Conservation (phyloP, 2,888 invertebrate genomes). For the Agonopterix alstromeriana region DNA sequence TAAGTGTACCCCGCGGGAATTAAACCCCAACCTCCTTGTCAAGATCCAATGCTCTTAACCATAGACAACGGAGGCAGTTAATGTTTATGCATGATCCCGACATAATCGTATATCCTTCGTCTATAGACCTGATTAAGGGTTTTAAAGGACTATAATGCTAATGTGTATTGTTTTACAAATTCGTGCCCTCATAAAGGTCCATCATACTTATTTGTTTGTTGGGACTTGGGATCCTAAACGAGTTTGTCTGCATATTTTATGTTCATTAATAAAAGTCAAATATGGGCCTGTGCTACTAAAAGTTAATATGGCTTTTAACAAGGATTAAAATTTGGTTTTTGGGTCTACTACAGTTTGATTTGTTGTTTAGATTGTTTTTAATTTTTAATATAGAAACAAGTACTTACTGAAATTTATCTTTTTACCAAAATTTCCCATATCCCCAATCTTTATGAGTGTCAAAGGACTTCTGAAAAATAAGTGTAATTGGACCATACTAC, state of each 20-base stretch:
- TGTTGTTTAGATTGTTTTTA: no score
- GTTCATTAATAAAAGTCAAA: slow-evolving; percentile 46
- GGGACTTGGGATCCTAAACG: slow-evolving; percentile 14
- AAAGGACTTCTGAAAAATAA: no score
- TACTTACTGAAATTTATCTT: no score
- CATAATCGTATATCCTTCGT: slow-evolving; percentile 27
- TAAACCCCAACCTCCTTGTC: no score
- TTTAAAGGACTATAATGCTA: slow-evolving; percentile 30
- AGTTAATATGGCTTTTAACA: slow-evolving; percentile 11
- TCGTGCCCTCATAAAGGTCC: slow-evolving; percentile 20
- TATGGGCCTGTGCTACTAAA: neutral
- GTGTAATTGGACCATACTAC: no score
- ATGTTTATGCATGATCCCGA: neutral
- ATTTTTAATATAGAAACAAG: no score
- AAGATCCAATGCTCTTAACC: no score
- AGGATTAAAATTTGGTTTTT: slow-evolving; percentile 10
- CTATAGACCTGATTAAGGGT: slow-evolving; percentile 27
- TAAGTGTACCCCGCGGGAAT: no score
- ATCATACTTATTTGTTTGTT: slow-evolving; percentile 30
- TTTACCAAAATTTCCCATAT: no score
- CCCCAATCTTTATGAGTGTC: no score
- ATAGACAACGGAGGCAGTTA: no score
- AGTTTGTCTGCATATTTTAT: slow-evolving; percentile 40
- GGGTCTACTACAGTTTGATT: no score
- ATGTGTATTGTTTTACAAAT: slow-evolving; percentile 48